Percentiles rank a stretch among this genome's conserved stretches.
Evolutionary conservation across 2,113 vertebrate species (phyloP).

Genomic region (Paraplagusia blochii): DNA sequence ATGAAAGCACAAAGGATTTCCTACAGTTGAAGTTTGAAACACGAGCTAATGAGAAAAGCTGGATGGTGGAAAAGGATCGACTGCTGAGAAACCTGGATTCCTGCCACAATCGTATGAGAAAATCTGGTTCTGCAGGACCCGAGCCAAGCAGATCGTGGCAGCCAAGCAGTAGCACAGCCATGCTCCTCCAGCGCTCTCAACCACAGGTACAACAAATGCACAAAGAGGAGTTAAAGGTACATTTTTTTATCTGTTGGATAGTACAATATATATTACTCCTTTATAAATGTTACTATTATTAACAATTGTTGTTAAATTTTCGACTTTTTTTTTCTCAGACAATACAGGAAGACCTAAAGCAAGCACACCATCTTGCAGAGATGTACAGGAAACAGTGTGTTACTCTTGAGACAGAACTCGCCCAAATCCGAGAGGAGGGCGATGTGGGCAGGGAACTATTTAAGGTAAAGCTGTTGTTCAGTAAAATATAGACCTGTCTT

Average conservation of each 20-base stretch:
- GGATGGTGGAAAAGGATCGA: conserved; percentile 91
- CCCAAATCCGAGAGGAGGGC: conserved; percentile 85
- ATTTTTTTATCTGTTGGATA: neutral
- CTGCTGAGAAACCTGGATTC: conserved; percentile 81
- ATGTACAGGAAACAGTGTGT: conserved; percentile 96
- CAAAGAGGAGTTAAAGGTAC: conserved; percentile 83
- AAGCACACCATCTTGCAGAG: conserved; percentile 82
- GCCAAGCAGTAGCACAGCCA: conserved; percentile 27
- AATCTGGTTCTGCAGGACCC: conserved; percentile 25
- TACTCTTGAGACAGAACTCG: conserved; percentile 85
- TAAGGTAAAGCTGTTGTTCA: conserved; percentile 72
- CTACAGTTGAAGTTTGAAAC: conserved; percentile 86
- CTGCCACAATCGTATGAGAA: conserved; percentile 58
- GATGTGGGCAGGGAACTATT: conserved; percentile 86
- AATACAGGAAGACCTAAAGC: conserved; percentile 82
- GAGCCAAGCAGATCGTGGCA: conserved; percentile 19
- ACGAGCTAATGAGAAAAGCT: conserved; percentile 84
- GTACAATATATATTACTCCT: neutral
- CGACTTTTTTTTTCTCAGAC: conserved; percentile 62
- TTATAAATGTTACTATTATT: neutral
- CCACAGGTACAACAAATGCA: conserved; percentile 61
- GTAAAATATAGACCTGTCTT: neutral
- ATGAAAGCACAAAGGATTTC: conserved; percentile 90
- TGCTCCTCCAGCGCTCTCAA: conserved; percentile 34
- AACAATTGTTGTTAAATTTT: neutral